These are phyloP conservation scores for Neosilurus mollespiculum DNA, from an alignment of 2,797 vertebrate genomes.

Conservation along the genomic window DNA sequence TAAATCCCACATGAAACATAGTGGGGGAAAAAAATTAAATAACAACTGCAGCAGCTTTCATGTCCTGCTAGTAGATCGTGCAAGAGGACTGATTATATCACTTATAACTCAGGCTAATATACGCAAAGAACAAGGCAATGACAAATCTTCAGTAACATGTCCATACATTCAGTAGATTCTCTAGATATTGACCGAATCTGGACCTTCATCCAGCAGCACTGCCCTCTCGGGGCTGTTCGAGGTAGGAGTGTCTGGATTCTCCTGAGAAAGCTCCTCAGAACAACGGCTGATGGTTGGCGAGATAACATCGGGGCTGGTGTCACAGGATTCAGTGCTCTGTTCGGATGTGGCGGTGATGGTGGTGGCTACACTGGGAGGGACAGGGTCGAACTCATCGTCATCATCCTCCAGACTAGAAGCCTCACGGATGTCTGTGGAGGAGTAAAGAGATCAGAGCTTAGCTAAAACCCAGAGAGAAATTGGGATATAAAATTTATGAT, in stretches of 20 bases:
- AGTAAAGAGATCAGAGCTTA: neutral
- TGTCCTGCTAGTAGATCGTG: neutral
- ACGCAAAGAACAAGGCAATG: neutral
- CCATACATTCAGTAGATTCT: neutral
- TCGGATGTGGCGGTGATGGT: constrained; percentile 86
- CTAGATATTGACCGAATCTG: constrained; percentile 68
- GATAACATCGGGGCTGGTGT: constrained; percentile 89
- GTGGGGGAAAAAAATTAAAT: neutral
- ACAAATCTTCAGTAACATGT: neutral
- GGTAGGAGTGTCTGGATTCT: constrained; percentile 74
- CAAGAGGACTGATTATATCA: neutral
- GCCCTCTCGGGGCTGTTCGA: constrained; percentile 73
- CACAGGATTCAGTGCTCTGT: constrained; percentile 93
- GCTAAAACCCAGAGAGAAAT: too few relatives aligned
- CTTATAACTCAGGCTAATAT: neutral
- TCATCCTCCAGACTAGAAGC: constrained; percentile 83
- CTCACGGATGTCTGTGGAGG: constrained; percentile 80
- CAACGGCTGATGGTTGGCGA: constrained; percentile 88
- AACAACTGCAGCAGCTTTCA: neutral
- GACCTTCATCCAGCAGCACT: constrained; percentile 73
- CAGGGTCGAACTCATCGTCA: constrained; percentile 85
- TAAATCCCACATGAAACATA: neutral
- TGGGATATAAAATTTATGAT: too few relatives aligned
- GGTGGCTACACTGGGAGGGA: constrained; percentile 79
- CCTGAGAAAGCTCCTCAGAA: constrained; percentile 89